Percentiles rank a stretch among this genome's conserved stretches.
phyloP scores from a whole-genome alignment of 1,140 invertebrate genomes.

The Proales similis region DNA sequence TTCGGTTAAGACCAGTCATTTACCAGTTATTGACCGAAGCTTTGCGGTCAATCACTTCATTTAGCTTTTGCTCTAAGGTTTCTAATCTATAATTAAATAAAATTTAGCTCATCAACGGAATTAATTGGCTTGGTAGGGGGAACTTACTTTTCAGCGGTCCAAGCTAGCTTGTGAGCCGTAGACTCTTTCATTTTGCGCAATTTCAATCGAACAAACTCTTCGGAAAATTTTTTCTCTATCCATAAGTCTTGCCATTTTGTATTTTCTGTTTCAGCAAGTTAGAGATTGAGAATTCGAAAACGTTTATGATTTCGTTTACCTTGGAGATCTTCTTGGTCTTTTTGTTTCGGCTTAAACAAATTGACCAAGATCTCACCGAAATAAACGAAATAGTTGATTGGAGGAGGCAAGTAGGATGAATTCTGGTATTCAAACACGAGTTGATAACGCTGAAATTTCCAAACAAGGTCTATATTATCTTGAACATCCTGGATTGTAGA shows the following conservation, averaged over 20 bases:
- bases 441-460: slow-evolving; percentile 32
- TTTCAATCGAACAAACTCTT: slow-evolving; percentile 26
- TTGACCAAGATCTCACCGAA: slow-evolving; percentile 65
- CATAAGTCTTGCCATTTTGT: neutral
- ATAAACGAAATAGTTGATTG: slow-evolving; percentile 31
- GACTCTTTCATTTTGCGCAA: slow-evolving; percentile 25
- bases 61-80: slow-evolving; percentile 32
- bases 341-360: slow-evolving; percentile 53
- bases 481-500: slow-evolving; percentile 36
- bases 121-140: neutral
- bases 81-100: slow-evolving; percentile 30
- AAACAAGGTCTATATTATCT: slow-evolving; percentile 25
- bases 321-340: neutral
- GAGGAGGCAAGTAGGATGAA: slow-evolving; percentile 32
- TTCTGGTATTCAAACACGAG: slow-evolving; percentile 35
- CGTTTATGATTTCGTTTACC: too few species aligned
- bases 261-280: slow-evolving; percentile 1
- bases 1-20: too few species aligned
- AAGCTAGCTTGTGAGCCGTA: slow-evolving; percentile 11
- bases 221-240: slow-evolving; percentile 20
- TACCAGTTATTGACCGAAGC: too few species aligned
- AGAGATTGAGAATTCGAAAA: too few species aligned
- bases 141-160: slow-evolving; percentile 35
- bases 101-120: neutral
- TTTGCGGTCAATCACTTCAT: slow-evolving; percentile 37